Conservation (phyloP, 2,888 invertebrate genomes). For the Oasisia sp. region DNA sequence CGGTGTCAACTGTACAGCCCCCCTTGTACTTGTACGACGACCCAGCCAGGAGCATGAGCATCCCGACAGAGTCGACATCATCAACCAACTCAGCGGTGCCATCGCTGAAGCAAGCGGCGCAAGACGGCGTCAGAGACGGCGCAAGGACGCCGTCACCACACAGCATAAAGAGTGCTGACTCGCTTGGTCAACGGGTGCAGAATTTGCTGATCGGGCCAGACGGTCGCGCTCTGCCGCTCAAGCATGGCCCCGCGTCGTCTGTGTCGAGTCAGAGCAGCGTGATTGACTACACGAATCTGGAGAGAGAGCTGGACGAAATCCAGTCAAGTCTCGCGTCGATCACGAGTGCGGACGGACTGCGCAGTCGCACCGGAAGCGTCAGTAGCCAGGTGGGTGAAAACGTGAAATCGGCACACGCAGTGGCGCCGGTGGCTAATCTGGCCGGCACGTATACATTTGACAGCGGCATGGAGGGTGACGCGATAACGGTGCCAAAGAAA, state of each 20-base stretch:
- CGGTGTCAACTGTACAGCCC: neutral
- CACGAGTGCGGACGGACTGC: constrained; percentile 28
- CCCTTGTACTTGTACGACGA: constrained; percentile 34
- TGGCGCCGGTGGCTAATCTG: neutral
- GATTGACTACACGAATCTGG: constrained; percentile 51
- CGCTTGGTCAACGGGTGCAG: constrained; percentile 18
- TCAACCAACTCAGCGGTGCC: neutral
- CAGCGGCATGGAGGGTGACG: neutral
- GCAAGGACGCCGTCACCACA: neutral
- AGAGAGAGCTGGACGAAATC: constrained; percentile 59
- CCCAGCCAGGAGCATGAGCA: constrained; percentile 34
- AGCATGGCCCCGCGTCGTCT: neutral
- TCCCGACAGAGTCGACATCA: constrained; percentile 22
- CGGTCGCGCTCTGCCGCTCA: neutral
- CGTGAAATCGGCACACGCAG: neutral
- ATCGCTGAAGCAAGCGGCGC: neutral
- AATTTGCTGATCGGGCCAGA: neutral
- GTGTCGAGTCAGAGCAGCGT: constrained; percentile 25
- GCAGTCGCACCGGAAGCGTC: neutral
- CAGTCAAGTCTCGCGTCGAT: constrained; percentile 50
- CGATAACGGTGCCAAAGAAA: neutral
- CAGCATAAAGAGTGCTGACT: neutral
- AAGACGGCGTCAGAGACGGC: neutral
- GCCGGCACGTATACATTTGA: too few relatives aligned
- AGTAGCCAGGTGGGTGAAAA: neutral